Evolutionary conservation across 2,888 invertebrate species (phyloP), one percentile per base, ranked within the genome.

Genomic region (Norana najaformis): DNA sequence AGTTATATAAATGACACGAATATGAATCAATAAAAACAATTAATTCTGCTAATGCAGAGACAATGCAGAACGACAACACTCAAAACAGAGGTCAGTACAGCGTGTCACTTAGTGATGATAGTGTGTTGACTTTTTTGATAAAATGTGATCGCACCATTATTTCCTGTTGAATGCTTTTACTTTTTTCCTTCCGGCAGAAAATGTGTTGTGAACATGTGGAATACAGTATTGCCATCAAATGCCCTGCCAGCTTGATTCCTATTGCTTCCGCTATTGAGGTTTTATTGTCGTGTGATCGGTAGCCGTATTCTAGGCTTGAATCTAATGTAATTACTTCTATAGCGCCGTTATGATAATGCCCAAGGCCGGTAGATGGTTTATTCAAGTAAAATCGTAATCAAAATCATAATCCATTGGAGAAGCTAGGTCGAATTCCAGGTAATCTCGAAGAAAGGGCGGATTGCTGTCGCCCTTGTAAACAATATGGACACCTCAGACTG

Each of bases 1-100:
- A 69, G n/a, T 30, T 69, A 69, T 6, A 69, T 69, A 69, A 69
- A 69, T 69, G 69, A 13, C 69, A 69, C 69, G 30, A 69, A 69
- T 69, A 69, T 69, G 69, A 69, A 69, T 30, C 69, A 69, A 69
- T 69, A 69, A n/a, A 69, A 47, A 69, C 69, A 69, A 69, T 69
- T 30, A n/a, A n/a, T 69, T n/a, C 69, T 69, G 30, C 69, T 30
- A 30, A 69, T 69, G 30, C 0, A n/a, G 69, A 69, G 69, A n/a
- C 69, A 8, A 69, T 69, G 69, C 30, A 69, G 30, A n/a, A 69
- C n/a, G 3, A 69, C n/a, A 69, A 69, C 69, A 16, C n/a, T n/a
- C 69, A 69, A n/a, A 69, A 13, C 69, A 30, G 69, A 69, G 69
- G 69, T 69, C 0, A 69, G 69, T 69, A 8, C n/a, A n/a, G 30